These are phyloP conservation scores for Psilopsiagon aymara DNA, from an alignment of 2,113 vertebrate genomes.

Conservation along the genomic window DNA sequence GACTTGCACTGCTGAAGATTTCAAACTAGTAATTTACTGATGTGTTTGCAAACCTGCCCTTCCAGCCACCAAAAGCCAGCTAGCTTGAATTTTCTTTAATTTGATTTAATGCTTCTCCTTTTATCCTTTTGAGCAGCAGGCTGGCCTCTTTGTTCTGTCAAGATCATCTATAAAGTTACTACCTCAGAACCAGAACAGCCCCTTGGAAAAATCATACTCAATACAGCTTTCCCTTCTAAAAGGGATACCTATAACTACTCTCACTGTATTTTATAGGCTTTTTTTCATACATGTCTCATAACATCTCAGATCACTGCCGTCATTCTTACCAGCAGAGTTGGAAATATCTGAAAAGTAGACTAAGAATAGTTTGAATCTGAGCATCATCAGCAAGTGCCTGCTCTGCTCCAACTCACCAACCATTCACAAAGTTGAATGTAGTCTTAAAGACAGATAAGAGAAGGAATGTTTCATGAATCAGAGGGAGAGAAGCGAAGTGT, in stretches of 20 bases:
- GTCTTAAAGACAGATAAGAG: not conserved
- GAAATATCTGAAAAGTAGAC: not conserved
- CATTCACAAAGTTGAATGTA: not conserved
- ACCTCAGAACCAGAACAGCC: not conserved
- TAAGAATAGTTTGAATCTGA: not conserved
- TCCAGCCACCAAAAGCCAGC: not conserved
- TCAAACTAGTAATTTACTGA: not conserved
- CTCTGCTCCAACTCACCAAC: not conserved
- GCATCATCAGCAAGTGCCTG: not conserved
- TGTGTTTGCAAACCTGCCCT: not conserved
- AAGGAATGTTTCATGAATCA: not conserved
- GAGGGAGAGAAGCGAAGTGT: not conserved
- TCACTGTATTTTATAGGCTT: not conserved
- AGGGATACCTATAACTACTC: not conserved
- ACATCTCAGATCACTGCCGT: not conserved
- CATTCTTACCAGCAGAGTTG: not conserved
- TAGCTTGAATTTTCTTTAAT: not conserved
- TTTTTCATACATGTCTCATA: not conserved
- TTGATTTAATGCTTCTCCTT: not conserved
- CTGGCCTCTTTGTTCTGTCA: not conserved
- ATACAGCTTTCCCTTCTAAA: not conserved
- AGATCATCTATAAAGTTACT: not conserved
- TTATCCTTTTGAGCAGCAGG: not conserved
- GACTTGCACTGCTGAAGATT: not conserved
- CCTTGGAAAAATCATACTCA: not conserved